Percentiles rank a stretch among this genome's conserved stretches.
Conservation (phyloP, 2,797 vertebrate species). For the Hippoglossus hippoglossus region DNA sequence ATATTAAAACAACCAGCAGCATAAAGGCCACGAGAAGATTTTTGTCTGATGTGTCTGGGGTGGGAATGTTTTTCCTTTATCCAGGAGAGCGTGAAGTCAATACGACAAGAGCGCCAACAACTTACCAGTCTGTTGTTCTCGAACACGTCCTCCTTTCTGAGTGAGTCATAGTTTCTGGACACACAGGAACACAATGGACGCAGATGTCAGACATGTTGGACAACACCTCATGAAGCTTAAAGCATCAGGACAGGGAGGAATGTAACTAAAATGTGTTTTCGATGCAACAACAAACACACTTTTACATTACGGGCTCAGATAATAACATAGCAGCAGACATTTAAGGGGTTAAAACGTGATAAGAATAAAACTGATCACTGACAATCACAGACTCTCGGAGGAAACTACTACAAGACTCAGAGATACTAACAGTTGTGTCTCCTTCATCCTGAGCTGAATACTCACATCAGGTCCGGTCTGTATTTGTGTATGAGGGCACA, state of each 20-base stretch:
- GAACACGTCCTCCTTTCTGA: conserved; percentile 93
- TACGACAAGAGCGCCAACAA: conserved; percentile 39
- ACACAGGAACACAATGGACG: conserved; percentile 48
- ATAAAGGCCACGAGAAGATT: too few relatives aligned
- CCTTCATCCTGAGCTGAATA: conserved; percentile 18
- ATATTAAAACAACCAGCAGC: too few relatives aligned
- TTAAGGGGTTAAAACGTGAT: too few relatives aligned
- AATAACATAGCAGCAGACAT: too few relatives aligned
- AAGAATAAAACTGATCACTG: too few relatives aligned
- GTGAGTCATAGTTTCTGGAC: conserved; percentile 91
- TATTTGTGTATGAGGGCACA: conserved; percentile 96
- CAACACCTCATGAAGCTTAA: neutral
- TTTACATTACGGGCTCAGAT: too few relatives aligned
- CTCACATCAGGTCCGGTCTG: conserved; percentile 97
- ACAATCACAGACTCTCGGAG: too few relatives aligned
- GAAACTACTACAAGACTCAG: too few relatives aligned
- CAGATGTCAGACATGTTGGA: neutral
- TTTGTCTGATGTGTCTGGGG: too few relatives aligned
- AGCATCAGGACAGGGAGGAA: neutral
- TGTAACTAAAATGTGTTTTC: neutral
- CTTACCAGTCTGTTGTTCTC: conserved; percentile 97
- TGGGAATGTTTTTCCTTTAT: conserved; percentile 5
- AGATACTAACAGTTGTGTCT: too few relatives aligned
- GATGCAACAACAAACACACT: too few relatives aligned
- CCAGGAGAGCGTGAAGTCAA: neutral